Conservation (phyloP, 2,113 vertebrate species). For the Bos indicus region DNA sequence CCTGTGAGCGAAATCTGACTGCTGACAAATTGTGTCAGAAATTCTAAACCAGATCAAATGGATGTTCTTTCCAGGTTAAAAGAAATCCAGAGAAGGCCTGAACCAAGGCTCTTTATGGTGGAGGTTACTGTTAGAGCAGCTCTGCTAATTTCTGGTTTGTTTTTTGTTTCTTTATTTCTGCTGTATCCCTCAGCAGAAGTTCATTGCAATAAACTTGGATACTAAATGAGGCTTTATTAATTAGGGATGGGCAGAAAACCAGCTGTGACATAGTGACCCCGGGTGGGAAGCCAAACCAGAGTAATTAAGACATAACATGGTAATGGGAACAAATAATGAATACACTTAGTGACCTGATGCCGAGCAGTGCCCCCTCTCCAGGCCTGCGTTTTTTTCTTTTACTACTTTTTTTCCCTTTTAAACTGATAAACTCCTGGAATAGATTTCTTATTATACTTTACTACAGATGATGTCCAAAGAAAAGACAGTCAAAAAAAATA, state of each 20-base stretch:
- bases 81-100: neutral
- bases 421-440: slow-evolving; percentile 17
- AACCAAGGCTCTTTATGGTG: neutral
- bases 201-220: slow-evolving; percentile 64
- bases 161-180: slow-evolving; percentile 28
- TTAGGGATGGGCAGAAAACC: slow-evolving; percentile 70
- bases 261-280: slow-evolving; percentile 65
- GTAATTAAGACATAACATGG: slow-evolving; percentile 71
- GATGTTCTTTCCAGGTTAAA: neutral
- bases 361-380: neutral
- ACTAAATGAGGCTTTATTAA: slow-evolving; percentile 71
- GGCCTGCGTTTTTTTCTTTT: neutral
- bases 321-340: slow-evolving; percentile 69
- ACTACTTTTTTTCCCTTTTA: neutral
- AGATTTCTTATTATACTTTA: neutral
- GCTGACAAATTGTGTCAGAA: neutral
- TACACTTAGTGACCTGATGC: slow-evolving; percentile 45
- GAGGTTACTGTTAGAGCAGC: slow-evolving; percentile 5
- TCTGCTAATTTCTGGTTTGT: slow-evolving; percentile 29
- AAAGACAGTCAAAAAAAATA: slow-evolving; percentile 12
- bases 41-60: slow-evolving; percentile 5
- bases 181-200: slow-evolving; percentile 24
- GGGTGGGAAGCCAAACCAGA: slow-evolving; percentile 66
- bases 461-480: neutral
- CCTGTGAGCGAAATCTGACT: neutral